These are phyloP conservation scores for Rhinolophus sinicus DNA, from an alignment of 2,113 vertebrate genomes.

Conservation along the genomic window DNA sequence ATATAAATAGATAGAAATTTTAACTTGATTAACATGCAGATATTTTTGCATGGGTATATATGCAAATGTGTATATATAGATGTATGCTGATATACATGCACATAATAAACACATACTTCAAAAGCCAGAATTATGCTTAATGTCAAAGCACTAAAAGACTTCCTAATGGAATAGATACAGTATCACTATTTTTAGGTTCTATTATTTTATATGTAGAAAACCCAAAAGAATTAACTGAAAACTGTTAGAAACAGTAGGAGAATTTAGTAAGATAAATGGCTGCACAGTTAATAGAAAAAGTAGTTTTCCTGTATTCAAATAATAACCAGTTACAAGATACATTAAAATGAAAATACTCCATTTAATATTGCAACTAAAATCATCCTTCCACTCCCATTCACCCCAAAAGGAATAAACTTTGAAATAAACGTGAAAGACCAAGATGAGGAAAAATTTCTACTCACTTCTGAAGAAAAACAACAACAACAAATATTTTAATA, in stretches of 20 bases:
- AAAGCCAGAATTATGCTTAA: constrained; percentile 14
- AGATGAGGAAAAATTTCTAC: constrained; percentile 1
- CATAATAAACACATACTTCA: neutral
- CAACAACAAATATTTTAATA: neutral
- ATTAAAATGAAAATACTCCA: neutral
- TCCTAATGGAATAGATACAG: neutral
- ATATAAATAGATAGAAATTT: neutral
- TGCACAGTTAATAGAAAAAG: constrained; percentile 4
- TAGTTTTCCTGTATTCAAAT: neutral
- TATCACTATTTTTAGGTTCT: neutral
- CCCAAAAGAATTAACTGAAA: neutral
- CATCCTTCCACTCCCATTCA: neutral
- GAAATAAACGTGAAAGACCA: constrained; percentile 34
- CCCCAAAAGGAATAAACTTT: constrained; percentile 10
- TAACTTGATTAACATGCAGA: constrained; percentile 4
- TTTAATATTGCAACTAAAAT: constrained; percentile 25
- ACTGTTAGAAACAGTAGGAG: neutral
- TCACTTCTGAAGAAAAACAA: constrained; percentile 24
- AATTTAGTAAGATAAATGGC: neutral
- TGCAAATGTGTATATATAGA: neutral
- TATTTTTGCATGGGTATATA: neutral
- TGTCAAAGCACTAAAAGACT: neutral
- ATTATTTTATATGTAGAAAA: neutral
- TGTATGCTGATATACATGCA: neutral
- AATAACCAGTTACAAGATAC: neutral